Evolutionary conservation across 2,888 invertebrate genomes (phyloP), one percentile per base, ranked within the genome.

Genomic region (Thera britannica): DNA sequence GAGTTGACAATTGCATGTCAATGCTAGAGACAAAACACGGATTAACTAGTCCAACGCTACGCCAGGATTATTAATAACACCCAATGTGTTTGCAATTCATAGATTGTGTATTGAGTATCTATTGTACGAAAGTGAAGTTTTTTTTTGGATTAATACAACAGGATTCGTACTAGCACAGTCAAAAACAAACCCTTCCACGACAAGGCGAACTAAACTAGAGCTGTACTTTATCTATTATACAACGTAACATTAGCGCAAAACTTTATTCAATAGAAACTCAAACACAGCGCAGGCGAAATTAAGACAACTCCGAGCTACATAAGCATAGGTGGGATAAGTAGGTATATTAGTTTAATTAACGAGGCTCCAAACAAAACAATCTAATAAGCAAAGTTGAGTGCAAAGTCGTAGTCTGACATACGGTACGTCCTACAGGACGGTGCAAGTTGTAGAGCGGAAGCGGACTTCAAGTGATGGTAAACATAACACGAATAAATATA

Each of bases 361-460:
- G 80, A 77, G 74, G 77, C 79, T 77, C 75, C 77, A 84, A 86
- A 90, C 89, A 85, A 90, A 87, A 89, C 90, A 90, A 90, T 87
- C 84, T 84, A 89, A 90, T 90, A 88, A 85, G 80, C 81, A 80
- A 87, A 90, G 86, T 89, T 88, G 81, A 86, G 86, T 84, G 84
- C 83, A 84, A 85, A 88, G 85, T 87, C 82, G 84, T 82, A 84
- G 76, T 62, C 79, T 81, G 79, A 79, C 80, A 77, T 76, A 76
- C 76, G 67, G 76, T 76, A 76, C 76, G 67, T 62, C 67, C 74
- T 66, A 36, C 38, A 58, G 69, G 71, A 23, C 23, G 23, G 23
- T 34, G 2, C 46, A 72, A 78, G 75, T 38, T 23, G 73, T 9
- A 63, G 59, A 68, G 66, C 64, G 7, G 6, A 1, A 55, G 80